Evolutionary conservation across 2,888 invertebrate species (phyloP).

Genomic region (Euclidia mi): DNA sequence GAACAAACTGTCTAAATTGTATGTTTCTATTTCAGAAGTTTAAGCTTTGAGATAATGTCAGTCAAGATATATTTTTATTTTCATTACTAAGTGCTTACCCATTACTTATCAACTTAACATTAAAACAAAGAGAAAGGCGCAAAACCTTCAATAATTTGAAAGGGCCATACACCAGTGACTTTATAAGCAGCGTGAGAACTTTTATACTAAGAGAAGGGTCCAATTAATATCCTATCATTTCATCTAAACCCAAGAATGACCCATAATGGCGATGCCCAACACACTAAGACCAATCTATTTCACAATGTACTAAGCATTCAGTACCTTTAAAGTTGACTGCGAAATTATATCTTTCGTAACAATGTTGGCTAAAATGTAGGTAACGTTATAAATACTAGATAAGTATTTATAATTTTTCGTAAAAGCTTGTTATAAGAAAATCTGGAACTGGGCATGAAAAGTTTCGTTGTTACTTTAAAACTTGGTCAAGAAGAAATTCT

Average conservation of each 20-base stretch:
- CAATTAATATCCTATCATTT: constrained; percentile 2
- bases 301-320: constrained; percentile 31
- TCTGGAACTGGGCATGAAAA: background rate
- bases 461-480: too few species aligned
- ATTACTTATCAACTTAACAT: too few species aligned
- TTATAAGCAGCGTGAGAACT: constrained; percentile 1
- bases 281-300: constrained; percentile 11
- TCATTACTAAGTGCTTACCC: too few species aligned
- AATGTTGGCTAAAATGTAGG: constrained; percentile 34
- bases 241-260: constrained; percentile 4
- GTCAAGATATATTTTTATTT: too few species aligned
- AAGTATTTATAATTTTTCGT: background rate
- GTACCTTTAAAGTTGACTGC: constrained; percentile 64
- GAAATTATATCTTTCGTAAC: constrained; percentile 71
- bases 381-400: background rate
- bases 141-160: too few species aligned
- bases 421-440: background rate
- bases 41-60: too few species aligned
- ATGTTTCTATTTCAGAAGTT: too few species aligned
- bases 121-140: too few species aligned
- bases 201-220: constrained; percentile 10
- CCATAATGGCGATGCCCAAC: constrained; percentile 15
- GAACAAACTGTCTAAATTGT: too few species aligned
- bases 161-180: too few species aligned
- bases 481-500: too few species aligned